phyloP scores from a whole-genome alignment of 2,888 invertebrate species.

The Phaonia tiefii region DNA sequence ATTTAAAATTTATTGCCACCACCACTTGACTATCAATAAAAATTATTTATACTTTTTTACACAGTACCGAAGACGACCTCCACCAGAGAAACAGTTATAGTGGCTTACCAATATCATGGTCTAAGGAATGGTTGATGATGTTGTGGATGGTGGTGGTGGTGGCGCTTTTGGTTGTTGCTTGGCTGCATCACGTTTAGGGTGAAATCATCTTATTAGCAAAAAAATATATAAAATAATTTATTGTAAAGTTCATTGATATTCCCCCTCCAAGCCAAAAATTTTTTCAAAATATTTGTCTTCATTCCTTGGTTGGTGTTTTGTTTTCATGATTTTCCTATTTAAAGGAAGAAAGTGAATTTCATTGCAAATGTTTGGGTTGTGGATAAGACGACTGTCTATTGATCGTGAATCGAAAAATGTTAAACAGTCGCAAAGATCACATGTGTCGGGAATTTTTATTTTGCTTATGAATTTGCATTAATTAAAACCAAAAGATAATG shows the following conservation, averaged over 20 bases:
- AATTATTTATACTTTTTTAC: conserved; percentile 52
- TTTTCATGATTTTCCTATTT: neutral
- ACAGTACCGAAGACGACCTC: neutral
- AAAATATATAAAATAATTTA: neutral
- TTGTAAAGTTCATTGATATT: conserved; percentile 37
- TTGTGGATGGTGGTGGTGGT: conserved; percentile 11
- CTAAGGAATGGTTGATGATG: neutral
- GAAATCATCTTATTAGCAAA: conserved; percentile 54
- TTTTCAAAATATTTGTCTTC: neutral
- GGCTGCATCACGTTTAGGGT: conserved; percentile 57
- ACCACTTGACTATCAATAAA: conserved; percentile 56
- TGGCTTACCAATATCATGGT: too few species aligned
- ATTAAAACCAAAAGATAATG: conserved; percentile 11
- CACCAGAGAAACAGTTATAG: neutral
- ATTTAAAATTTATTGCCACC: conserved; percentile 57
- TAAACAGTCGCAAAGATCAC: conserved; percentile 27
- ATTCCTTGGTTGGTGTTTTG: conserved; percentile 4
- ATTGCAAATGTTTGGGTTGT: neutral
- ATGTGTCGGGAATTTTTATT: conserved; percentile 35
- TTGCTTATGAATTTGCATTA: conserved; percentile 38
- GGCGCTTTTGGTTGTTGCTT: conserved; percentile 35
- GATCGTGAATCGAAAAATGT: conserved; percentile 31
- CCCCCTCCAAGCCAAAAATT: neutral
- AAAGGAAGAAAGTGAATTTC: conserved; percentile 35
- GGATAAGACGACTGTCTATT: too few species aligned